Percentiles rank a stretch among this genome's conserved stretches.
phyloP scores from a whole-genome alignment of 2,888 invertebrate genomes.

The Lasius fuliginosus region DNA sequence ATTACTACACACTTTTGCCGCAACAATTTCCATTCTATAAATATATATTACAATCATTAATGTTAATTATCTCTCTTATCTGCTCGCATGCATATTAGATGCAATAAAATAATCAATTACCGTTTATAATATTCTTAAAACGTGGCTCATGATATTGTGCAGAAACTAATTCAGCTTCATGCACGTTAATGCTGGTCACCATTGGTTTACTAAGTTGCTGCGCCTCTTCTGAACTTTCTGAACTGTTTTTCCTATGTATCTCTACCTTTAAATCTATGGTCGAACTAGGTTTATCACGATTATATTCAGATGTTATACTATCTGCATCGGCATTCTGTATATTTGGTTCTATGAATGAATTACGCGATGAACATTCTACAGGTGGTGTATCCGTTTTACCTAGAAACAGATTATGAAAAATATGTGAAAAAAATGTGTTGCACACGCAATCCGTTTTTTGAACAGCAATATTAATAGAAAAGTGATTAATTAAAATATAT shows the following conservation, averaged over 20 bases:
- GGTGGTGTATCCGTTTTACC: conserved; percentile 87
- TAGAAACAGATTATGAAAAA: conserved; percentile 51
- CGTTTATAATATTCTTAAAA: conserved; percentile 77
- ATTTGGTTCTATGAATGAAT: conserved; percentile 86
- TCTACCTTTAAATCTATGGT: conserved; percentile 95
- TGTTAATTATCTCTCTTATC: conserved; percentile 10
- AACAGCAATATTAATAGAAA: neutral
- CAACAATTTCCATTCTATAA: conserved; percentile 78
- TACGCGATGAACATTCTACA: conserved; percentile 87
- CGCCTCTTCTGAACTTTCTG: conserved; percentile 94
- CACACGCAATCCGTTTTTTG: neutral
- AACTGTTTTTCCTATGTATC: conserved; percentile 96
- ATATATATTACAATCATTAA: conserved; percentile 11
- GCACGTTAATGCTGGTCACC: conserved; percentile 79
- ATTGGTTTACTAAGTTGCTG: conserved; percentile 81
- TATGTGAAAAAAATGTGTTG: neutral
- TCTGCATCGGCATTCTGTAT: conserved; percentile 85
- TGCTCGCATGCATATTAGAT: neutral
- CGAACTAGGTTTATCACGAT: conserved; percentile 84
- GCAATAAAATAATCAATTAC: conserved; percentile 68
- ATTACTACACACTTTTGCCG: conserved; percentile 80
- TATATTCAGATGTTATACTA: conserved; percentile 85
- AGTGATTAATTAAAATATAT: neutral
- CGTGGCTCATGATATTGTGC: conserved; percentile 77
- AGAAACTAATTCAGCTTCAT: conserved; percentile 79